These are phyloP conservation scores for Glyphotaelius pellucidus DNA, from an alignment of 2,888 invertebrate genomes.

Conservation along the genomic window DNA sequence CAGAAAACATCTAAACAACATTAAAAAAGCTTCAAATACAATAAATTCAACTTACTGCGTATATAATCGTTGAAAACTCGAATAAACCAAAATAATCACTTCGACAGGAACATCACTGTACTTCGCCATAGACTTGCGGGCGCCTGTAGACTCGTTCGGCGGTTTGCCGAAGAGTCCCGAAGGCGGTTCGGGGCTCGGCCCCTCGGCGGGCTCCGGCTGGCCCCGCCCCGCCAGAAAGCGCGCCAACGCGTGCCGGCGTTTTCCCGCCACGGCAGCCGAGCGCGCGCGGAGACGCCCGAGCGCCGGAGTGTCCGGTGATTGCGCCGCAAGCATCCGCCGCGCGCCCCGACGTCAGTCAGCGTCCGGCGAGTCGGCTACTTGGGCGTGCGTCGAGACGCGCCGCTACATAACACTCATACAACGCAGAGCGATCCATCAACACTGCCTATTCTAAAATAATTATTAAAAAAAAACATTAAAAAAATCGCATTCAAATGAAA, in stretches of 20 bases:
- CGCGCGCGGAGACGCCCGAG: conserved; percentile 60
- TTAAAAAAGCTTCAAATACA: background rate
- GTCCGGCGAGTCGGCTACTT: conserved; percentile 62
- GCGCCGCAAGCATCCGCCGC: conserved; percentile 57
- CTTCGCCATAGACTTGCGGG: conserved; percentile 31
- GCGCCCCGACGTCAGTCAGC: conserved; percentile 64
- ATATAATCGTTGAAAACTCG: background rate
- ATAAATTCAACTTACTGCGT: conserved; percentile 18
- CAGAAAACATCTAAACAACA: background rate
- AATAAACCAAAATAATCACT: conserved; percentile 20
- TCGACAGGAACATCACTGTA: conserved; percentile 52
- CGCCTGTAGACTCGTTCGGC: conserved; percentile 54
- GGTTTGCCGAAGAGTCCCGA: conserved; percentile 38
- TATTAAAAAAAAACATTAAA: background rate
- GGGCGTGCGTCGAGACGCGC: conserved; percentile 66
- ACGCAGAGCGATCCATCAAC: conserved; percentile 53
- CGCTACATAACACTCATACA: conserved; percentile 32
- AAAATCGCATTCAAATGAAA: background rate
- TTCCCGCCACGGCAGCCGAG: conserved; percentile 63
- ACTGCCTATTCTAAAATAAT: background rate
- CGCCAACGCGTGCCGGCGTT: conserved; percentile 48
- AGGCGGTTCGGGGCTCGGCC: conserved; percentile 53
- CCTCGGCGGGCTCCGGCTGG: conserved; percentile 56
- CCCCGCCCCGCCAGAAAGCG: conserved; percentile 50
- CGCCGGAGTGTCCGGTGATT: conserved; percentile 64